Evolutionary conservation across 2,888 invertebrate species (phyloP), one percentile per base, ranked within the genome.

Genomic region (Blera fallax): DNA sequence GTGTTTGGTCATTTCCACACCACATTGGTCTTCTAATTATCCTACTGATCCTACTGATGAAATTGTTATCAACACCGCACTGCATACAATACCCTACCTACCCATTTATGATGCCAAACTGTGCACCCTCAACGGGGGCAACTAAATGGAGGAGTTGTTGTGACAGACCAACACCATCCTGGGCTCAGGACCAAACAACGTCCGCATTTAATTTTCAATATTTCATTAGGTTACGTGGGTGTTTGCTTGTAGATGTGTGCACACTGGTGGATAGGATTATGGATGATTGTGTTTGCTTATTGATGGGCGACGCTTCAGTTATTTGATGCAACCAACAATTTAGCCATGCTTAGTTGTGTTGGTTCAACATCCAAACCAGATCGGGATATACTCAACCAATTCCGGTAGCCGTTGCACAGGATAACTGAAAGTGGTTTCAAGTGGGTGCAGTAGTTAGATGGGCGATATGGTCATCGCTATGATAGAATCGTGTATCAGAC

Each of bases 171-270:
- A 74, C n/a, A n/a, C 29, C 21, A 43, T 18, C 29, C 32, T 24
- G 14, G 32, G 16, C n/a, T 32, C 52, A n/a, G 50, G 58, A 56
- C 18, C 65, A 67, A 76, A 67, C 76, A 76, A 37, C 3, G 52
- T 48, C 18, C 64, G 43, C 52, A 64, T 54, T 43, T 52, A 40
- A 64, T 54, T 54, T 64, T 74, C 74, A 74, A 74, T 74, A 74
- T 64, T 64, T 64, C 52, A 74, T 74, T 64, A 74, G 74, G 24
- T 16, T 14, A 8, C n/a, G 70, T 29, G 16, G n/a, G n/a, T 50
- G 27, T 50, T 21, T 52, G 11, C 27, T 34, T 48, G 27, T 32
- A 18, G 6, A 43, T 21, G 29, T 5, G 10, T 8, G 21, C 11
- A 24, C 14, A 8, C 2, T 27, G 18, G 10, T 27, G 18, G 10